phyloP scores from a whole-genome alignment of 1,140 invertebrate genomes.

The Nymphalis io region DNA sequence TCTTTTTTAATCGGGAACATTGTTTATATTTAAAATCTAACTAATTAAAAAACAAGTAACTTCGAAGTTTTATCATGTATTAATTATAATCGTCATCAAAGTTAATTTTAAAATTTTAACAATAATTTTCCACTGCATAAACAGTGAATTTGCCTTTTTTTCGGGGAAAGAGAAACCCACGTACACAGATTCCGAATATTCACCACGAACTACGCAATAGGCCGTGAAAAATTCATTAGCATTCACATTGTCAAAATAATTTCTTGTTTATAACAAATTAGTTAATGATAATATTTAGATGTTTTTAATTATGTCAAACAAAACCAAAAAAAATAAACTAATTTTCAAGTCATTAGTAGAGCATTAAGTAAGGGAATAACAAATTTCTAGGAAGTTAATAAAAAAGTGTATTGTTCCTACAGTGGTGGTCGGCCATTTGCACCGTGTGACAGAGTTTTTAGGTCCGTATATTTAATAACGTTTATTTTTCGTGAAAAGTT shows the following conservation, averaged over 20 bases:
- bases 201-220: conserved; percentile 31
- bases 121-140: not conserved
- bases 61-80: not conserved
- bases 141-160: not conserved
- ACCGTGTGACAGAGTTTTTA: conserved; percentile 76
- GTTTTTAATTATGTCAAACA: conserved; percentile 21
- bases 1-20: conserved; percentile 67
- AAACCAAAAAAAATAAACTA: conserved; percentile 55
- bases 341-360: conserved; percentile 44
- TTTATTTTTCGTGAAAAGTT: conserved; percentile 57
- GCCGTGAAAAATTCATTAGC: conserved; percentile 57
- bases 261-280: conserved; percentile 49
- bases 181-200: conserved; percentile 34
- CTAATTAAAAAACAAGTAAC: conserved; percentile 4
- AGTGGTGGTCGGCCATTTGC: conserved; percentile 81
- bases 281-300: conserved; percentile 7
- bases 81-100: no score
- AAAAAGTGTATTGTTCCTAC: conserved; percentile 70
- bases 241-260: conserved; percentile 42
- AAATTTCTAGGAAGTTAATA: conserved; percentile 46
- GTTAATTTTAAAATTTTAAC: not conserved
- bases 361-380: conserved; percentile 43
- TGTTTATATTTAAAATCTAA: conserved; percentile 22
- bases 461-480: conserved; percentile 72
- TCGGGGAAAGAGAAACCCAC: conserved; percentile 35